These are phyloP conservation scores for Daktulosphaira vitifoliae DNA, from an alignment of 1,140 invertebrate genomes.

Conservation along the genomic window DNA sequence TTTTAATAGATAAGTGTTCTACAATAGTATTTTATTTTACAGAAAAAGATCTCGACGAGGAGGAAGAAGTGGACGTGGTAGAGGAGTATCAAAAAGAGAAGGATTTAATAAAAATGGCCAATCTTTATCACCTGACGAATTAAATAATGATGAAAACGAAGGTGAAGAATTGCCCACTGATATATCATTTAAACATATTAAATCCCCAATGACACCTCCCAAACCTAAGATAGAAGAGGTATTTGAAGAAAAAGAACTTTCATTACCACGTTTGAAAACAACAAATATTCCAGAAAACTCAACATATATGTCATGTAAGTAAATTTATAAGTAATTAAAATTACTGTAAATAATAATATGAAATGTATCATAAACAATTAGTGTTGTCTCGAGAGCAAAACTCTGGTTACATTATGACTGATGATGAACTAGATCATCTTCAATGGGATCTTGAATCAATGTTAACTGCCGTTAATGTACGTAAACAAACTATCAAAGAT, in stretches of 20 bases:
- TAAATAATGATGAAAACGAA: neutral
- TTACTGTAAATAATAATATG: too few species aligned
- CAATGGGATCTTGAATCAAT: slow-evolving; percentile 83
- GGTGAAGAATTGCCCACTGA: neutral
- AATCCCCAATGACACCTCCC: neutral
- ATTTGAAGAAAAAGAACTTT: slow-evolving; percentile 22
- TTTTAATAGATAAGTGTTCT: too few species aligned
- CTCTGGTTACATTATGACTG: slow-evolving; percentile 45
- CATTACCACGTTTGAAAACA: slow-evolving; percentile 7
- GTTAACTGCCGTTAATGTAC: slow-evolving; percentile 67
- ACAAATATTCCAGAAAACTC: slow-evolving; percentile 5
- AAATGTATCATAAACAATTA: too few species aligned
- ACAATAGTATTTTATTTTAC: too few species aligned
- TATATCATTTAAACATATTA: neutral
- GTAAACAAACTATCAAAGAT: slow-evolving; percentile 62
- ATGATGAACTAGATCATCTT: slow-evolving; percentile 76
- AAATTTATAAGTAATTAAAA: too few species aligned
- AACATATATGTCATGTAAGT: neutral
- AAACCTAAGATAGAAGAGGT: neutral
- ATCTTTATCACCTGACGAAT: neutral
- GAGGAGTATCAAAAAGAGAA: neutral
- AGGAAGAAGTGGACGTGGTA: neutral
- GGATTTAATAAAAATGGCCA: neutral
- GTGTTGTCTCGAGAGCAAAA: neutral
- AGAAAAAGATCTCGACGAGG: neutral